Conservation (phyloP, 2,888 invertebrate genomes). For the Polydrusus cervinus region DNA sequence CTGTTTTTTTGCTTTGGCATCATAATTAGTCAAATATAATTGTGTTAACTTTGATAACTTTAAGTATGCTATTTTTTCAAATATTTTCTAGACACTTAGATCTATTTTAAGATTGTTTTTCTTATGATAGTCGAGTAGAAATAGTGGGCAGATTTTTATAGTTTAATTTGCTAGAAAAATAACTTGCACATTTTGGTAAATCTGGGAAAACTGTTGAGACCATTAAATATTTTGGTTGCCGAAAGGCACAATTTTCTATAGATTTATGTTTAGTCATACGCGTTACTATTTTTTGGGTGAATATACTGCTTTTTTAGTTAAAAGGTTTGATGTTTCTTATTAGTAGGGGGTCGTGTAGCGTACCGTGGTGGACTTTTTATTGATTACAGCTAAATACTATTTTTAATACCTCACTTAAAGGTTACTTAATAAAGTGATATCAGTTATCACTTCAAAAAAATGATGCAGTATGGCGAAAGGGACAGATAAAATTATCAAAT, state of each 20-base stretch:
- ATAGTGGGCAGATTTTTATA: constrained; percentile 32
- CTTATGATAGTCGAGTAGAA: constrained; percentile 27
- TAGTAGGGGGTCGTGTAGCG: too few relatives aligned
- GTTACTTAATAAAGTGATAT: too few relatives aligned
- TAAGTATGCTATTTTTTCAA: constrained; percentile 27
- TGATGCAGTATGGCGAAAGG: too few relatives aligned
- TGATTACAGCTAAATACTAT: too few relatives aligned
- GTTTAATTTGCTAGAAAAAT: constrained; percentile 16
- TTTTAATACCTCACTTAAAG: too few relatives aligned
- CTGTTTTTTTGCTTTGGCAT: constrained; percentile 58
- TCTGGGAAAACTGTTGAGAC: constrained; percentile 7
- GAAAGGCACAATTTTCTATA: constrained; percentile 17
- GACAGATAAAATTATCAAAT: too few relatives aligned
- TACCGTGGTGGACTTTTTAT: too few relatives aligned
- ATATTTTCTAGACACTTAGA: constrained; percentile 17
- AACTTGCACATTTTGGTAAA: constrained; percentile 22
- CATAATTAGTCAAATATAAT: constrained; percentile 47
- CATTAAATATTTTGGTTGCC: background rate
- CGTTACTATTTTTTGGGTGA: constrained; percentile 39
- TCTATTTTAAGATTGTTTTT: constrained; percentile 19
- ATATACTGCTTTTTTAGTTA: constrained; percentile 38
- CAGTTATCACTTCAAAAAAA: too few relatives aligned
- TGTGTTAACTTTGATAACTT: constrained; percentile 31
- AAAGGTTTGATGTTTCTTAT: constrained; percentile 11
- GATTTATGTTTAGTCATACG: constrained; percentile 24